Evolutionary conservation across 2,888 invertebrate genomes (phyloP).

Genomic region (Emmelina monodactyla): DNA sequence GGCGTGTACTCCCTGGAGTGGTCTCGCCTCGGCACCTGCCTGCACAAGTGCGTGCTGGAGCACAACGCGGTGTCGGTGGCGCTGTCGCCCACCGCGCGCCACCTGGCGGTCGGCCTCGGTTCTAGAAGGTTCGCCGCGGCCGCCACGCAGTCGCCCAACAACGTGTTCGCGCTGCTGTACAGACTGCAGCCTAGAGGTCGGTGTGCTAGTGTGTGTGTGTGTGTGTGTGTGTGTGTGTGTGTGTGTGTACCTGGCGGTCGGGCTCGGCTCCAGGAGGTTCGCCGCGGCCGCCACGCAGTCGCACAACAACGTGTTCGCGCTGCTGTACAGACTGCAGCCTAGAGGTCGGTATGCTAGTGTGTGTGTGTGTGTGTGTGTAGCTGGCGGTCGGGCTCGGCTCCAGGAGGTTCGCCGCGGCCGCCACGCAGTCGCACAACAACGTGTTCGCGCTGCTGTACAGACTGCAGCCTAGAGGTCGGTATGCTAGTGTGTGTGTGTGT

Average conservation of each 20-base stretch:
- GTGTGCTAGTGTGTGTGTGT: slow-evolving; percentile 1
- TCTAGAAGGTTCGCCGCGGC: slow-evolving; percentile 69
- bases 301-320: too few relatives aligned
- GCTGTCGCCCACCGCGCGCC: slow-evolving; percentile 81
- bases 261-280: too few relatives aligned
- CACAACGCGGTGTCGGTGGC: slow-evolving; percentile 86
- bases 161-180: slow-evolving; percentile 53
- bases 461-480: too few relatives aligned
- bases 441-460: too few relatives aligned
- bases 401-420: too few relatives aligned
- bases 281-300: neutral
- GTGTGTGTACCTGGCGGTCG: neutral
- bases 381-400: too few relatives aligned
- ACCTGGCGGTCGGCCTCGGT: slow-evolving; percentile 82
- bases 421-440: too few relatives aligned
- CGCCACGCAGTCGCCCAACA: slow-evolving; percentile 58
- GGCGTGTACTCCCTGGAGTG: slow-evolving; percentile 83
- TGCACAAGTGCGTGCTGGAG: slow-evolving; percentile 79
- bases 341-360: too few relatives aligned
- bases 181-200: slow-evolving; percentile 43
- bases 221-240: neutral
- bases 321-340: too few relatives aligned
- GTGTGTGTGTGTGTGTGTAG: too few relatives aligned
- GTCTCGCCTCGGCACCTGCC: slow-evolving; percentile 76
- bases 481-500: too few relatives aligned